These are phyloP conservation scores for Leucoraja erinaceus DNA, from an alignment of 2,113 vertebrate species.

Conservation along the genomic window DNA sequence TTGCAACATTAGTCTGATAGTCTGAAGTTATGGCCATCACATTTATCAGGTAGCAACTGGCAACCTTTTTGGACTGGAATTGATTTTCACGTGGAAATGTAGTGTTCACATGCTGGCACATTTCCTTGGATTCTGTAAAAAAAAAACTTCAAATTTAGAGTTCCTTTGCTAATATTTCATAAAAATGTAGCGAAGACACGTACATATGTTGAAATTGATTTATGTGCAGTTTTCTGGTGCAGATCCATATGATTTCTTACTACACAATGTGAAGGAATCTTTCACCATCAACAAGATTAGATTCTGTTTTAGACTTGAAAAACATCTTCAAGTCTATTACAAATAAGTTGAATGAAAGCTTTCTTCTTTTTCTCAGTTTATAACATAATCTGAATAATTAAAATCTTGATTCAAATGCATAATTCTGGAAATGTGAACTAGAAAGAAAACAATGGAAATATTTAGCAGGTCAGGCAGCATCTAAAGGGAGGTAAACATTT, in stretches of 20 bases:
- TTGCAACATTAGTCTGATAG: neutral
- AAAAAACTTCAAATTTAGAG: neutral
- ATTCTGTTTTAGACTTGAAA: neutral
- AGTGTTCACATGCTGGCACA: neutral
- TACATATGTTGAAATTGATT: neutral
- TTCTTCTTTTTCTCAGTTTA: neutral
- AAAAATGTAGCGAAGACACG: neutral
- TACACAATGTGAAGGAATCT: neutral
- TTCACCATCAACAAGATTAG: neutral
- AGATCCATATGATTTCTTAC: neutral
- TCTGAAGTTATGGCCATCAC: neutral
- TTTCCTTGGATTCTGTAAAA: neutral
- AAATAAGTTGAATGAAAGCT: neutral
- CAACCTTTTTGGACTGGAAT: too few relatives aligned
- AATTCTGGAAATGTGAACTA: too few relatives aligned
- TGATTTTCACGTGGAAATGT: neutral
- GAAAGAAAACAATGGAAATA: too few relatives aligned
- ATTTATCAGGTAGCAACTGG: neutral
- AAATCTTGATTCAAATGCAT: neutral
- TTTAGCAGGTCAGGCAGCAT: too few relatives aligned
- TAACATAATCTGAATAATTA: neutral
- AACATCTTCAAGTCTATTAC: neutral
- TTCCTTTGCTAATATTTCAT: neutral
- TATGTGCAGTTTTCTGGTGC: neutral
- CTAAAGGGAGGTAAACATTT: too few relatives aligned